These are phyloP conservation scores for Hippocampus abdominalis DNA, from an alignment of 2,113 vertebrate species.

Conservation along the genomic window DNA sequence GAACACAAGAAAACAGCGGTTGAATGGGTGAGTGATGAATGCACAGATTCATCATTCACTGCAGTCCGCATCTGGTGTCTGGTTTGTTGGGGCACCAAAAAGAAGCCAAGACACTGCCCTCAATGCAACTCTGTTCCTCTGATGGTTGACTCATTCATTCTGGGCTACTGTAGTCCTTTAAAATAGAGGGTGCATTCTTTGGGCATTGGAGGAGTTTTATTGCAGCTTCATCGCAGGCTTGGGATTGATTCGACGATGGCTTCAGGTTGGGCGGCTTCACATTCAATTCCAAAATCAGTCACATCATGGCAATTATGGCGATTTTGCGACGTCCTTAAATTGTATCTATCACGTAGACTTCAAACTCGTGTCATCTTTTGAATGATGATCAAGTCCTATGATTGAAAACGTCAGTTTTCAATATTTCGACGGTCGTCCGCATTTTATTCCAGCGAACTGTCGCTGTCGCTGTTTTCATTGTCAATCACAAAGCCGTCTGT, in stretches of 20 bases:
- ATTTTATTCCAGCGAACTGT: neutral
- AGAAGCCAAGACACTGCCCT: conserved; percentile 26
- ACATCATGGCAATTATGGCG: conserved; percentile 8
- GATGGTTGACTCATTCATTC: conserved; percentile 28
- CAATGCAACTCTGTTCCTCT: conserved; percentile 28
- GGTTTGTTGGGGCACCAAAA: conserved; percentile 35
- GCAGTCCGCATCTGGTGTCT: conserved; percentile 10
- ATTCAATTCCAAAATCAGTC: conserved; percentile 18
- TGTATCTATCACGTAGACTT: neutral
- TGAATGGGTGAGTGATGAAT: conserved; percentile 7
- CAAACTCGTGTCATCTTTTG: neutral
- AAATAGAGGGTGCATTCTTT: conserved; percentile 30
- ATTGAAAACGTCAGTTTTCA: neutral
- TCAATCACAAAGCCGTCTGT: neutral
- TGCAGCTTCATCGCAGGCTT: conserved; percentile 25
- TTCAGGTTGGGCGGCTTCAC: conserved; percentile 42
- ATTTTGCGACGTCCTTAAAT: conserved; percentile 9
- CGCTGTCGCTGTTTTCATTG: neutral
- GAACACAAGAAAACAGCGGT: conserved; percentile 21
- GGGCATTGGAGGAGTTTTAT: conserved; percentile 36
- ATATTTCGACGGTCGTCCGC: neutral
- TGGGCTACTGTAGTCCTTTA: neutral
- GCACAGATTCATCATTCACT: conserved; percentile 41
- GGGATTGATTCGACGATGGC: conserved; percentile 18
- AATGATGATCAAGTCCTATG: neutral